phyloP scores from a whole-genome alignment of 2,797 vertebrate genomes.

The Rhincodon typus region DNA sequence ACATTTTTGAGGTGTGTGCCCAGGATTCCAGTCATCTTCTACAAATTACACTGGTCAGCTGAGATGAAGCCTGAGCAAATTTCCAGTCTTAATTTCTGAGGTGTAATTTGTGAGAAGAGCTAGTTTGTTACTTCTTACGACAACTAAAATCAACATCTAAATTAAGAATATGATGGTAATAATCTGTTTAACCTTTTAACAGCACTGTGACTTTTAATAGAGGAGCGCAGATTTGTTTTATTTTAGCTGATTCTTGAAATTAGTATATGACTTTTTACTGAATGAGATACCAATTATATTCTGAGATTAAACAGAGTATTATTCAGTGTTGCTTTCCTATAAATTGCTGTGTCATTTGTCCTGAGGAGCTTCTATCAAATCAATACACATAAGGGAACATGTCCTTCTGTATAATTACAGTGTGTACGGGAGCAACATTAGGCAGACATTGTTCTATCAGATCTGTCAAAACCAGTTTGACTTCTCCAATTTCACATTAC shows the following conservation, averaged over 20 bases:
- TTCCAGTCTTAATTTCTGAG: not conserved
- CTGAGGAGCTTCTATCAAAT: not conserved
- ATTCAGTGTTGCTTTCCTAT: not conserved
- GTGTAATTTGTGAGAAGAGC: not conserved
- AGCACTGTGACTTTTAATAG: not conserved
- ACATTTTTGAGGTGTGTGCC: not conserved
- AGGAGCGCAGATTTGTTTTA: not conserved
- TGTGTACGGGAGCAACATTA: not conserved
- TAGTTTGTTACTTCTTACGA: not conserved
- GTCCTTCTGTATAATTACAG: not conserved
- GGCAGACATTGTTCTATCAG: not conserved
- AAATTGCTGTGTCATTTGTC: not conserved
- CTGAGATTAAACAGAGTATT: not conserved
- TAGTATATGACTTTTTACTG: not conserved
- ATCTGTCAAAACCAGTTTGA: not conserved
- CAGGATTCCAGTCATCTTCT: not conserved
- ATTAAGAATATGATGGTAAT: not conserved
- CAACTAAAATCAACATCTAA: not conserved
- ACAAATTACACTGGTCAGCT: not conserved
- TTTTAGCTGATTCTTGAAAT: not conserved
- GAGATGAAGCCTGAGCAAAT: not conserved
- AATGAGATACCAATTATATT: not conserved
- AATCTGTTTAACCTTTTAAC: not conserved
- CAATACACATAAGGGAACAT: not conserved
- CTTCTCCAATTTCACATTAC: not conserved